These are phyloP conservation scores for Tinea trinotella DNA, from an alignment of 2,888 invertebrate genomes.

Conservation along the genomic window DNA sequence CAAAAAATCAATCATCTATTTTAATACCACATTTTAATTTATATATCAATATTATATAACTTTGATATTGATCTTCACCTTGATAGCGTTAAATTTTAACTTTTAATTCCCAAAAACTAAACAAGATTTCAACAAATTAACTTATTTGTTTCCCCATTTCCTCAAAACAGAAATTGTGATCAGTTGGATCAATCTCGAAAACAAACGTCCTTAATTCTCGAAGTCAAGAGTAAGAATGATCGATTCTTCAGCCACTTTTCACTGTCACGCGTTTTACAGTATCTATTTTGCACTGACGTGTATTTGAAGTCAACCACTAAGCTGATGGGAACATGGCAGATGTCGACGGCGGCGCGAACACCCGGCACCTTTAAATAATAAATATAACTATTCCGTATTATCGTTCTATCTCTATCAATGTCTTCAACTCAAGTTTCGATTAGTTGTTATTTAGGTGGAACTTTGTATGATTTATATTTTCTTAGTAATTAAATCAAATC, in stretches of 20 bases:
- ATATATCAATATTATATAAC: not conserved
- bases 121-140: not conserved
- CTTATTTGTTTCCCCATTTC: constrained; percentile 15
- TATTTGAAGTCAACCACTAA: constrained; percentile 39
- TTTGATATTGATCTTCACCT: not conserved
- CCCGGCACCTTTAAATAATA: constrained; percentile 49
- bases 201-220: not conserved
- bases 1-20: constrained; percentile 23
- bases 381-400: constrained; percentile 34
- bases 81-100: not conserved
- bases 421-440: constrained; percentile 26
- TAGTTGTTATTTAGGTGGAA: constrained; percentile 20
- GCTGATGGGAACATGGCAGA: constrained; percentile 39
- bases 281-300: constrained; percentile 48
- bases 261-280: constrained; percentile 7
- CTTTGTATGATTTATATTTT: too few relatives aligned
- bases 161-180: not conserved
- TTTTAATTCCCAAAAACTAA: not conserved
- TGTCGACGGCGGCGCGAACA: constrained; percentile 32
- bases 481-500: too few relatives aligned
- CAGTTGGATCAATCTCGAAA: not conserved
- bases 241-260: constrained; percentile 15
- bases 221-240: constrained; percentile 8
- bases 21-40: not conserved
- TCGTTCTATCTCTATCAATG: constrained; percentile 24